These are phyloP conservation scores for Tholera decimalis DNA, from an alignment of 2,888 invertebrate genomes.

Conservation along the genomic window DNA sequence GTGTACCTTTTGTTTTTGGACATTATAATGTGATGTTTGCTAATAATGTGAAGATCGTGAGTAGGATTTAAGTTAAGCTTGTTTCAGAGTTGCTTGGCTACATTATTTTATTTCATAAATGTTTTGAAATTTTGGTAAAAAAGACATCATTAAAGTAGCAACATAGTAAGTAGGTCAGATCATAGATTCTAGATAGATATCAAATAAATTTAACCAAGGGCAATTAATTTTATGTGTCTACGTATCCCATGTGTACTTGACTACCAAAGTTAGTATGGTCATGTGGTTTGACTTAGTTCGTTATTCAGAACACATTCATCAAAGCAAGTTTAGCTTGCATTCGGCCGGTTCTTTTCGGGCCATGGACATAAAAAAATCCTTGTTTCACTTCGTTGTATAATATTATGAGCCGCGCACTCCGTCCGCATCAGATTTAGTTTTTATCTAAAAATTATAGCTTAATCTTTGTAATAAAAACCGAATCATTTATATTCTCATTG, in stretches of 20 bases:
- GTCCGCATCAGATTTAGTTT: slow-evolving; percentile 2
- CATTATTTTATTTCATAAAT: background rate
- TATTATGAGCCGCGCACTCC: slow-evolving; percentile 15
- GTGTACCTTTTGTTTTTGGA: slow-evolving; percentile 80
- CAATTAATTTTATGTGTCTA: background rate
- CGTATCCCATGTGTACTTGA: background rate
- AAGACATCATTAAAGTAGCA: background rate
- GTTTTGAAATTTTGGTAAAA: background rate
- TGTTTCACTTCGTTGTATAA: slow-evolving; percentile 69
- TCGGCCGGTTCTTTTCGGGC: slow-evolving; percentile 83
- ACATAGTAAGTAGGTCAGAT: slow-evolving; percentile 21
- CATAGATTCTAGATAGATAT: slow-evolving; percentile 1
- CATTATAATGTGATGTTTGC: slow-evolving; percentile 65
- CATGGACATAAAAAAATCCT: slow-evolving; percentile 80
- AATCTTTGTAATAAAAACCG: slow-evolving; percentile 19
- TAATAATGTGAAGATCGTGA: slow-evolving; percentile 64
- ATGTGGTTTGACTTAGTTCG: slow-evolving; percentile 60
- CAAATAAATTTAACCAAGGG: background rate
- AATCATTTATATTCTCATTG: slow-evolving; percentile 11
- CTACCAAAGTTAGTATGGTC: slow-evolving; percentile 25
- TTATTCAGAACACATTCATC: slow-evolving; percentile 75
- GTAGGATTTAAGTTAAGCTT: background rate
- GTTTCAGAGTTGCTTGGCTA: slow-evolving; percentile 6
- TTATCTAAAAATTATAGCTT: slow-evolving; percentile 17
- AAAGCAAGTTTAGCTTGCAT: slow-evolving; percentile 72